phyloP scores from a whole-genome alignment of 2,113 vertebrate genomes.

The Tetrao urogallus region DNA sequence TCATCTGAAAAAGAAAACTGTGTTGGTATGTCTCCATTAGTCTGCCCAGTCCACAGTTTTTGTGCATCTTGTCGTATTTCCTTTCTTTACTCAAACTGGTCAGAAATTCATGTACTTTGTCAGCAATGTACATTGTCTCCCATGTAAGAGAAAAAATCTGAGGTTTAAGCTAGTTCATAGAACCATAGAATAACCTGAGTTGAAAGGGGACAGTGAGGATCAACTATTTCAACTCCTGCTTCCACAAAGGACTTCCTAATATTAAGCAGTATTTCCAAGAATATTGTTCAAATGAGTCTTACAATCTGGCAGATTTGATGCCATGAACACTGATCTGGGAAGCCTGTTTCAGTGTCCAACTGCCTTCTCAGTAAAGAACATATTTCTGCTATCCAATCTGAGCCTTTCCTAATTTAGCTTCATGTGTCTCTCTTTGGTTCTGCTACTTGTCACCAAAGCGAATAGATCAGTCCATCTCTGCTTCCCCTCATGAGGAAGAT shows the following conservation, averaged over 20 bases:
- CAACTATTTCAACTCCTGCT: not conserved
- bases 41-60: not conserved
- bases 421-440: too few species aligned
- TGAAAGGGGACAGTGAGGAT: not conserved
- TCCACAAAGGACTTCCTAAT: not conserved
- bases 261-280: not conserved
- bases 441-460: too few species aligned
- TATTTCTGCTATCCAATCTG: too few species aligned
- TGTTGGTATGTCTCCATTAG: not conserved
- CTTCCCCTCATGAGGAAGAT: too few species aligned
- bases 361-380: too few species aligned
- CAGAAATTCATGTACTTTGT: not conserved
- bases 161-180: not conserved
- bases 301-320: too few species aligned
- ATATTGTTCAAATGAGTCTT: not conserved
- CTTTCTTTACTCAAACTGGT: not conserved
- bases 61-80: fast-evolving
- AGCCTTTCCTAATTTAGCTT: too few species aligned
- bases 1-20: not conserved
- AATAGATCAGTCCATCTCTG: too few species aligned
- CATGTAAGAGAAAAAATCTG: not conserved
- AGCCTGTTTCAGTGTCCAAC: too few species aligned
- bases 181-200: not conserved
- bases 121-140: not conserved
- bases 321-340: too few species aligned